A percentile compares a stretch with the other conserved stretches of the same genome.
Evolutionary conservation across 2,888 invertebrate species (phyloP).

Genomic region (Eustalomyia histrio): DNA sequence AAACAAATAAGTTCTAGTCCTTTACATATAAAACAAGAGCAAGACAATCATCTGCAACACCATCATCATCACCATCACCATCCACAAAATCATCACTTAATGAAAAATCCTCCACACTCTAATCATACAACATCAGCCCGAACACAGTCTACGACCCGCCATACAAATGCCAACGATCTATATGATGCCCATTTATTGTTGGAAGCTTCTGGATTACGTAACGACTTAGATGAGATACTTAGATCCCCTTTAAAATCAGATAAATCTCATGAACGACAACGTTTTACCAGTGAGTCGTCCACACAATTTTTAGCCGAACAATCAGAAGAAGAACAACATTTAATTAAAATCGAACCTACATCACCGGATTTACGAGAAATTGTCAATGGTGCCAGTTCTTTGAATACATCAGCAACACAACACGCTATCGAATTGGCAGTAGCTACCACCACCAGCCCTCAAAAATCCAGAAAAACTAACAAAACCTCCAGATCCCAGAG

Average conservation of each 20-base stretch:
- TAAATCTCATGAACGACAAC: constrained; percentile 69
- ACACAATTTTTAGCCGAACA: constrained; percentile 72
- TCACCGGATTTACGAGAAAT: constrained; percentile 75
- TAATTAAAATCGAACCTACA: constrained; percentile 75
- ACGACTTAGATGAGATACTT: constrained; percentile 79
- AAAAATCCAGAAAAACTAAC: constrained; percentile 22
- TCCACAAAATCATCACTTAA: constrained; percentile 35
- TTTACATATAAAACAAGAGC: constrained; percentile 74
- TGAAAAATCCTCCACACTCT: constrained; percentile 37
- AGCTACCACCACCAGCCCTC: background rate
- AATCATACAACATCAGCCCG: constrained; percentile 40
- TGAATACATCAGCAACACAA: constrained; percentile 64
- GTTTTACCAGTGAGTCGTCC: constrained; percentile 76
- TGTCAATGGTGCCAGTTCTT: constrained; percentile 69
- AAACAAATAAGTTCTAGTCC: constrained; percentile 77
- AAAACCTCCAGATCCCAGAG: constrained; percentile 52
- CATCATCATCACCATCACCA: constrained; percentile 67
- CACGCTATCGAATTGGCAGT: constrained; percentile 42
- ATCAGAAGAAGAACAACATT: constrained; percentile 71
- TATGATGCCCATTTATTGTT: constrained; percentile 76
- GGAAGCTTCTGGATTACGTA: constrained; percentile 74
- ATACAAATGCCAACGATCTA: constrained; percentile 73
- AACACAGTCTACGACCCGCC: constrained; percentile 58
- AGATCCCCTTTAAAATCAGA: constrained; percentile 78
- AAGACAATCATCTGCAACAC: constrained; percentile 69